phyloP scores from a whole-genome alignment of 2,888 invertebrate species.

The Athalia rosae region DNA sequence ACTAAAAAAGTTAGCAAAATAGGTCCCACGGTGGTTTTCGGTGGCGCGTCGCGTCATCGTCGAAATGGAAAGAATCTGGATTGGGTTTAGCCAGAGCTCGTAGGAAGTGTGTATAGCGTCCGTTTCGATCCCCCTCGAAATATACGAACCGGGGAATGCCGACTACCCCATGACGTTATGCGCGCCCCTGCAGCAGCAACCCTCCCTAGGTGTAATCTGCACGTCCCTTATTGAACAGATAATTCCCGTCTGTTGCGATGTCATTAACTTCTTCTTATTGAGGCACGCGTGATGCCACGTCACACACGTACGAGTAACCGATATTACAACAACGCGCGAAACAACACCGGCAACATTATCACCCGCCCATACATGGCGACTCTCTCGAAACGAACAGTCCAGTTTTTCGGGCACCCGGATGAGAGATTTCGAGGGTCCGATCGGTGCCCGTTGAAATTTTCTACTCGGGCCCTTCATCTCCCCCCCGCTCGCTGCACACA shows the following conservation, averaged over 20 bases:
- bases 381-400: neutral
- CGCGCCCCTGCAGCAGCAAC: constrained; percentile 6
- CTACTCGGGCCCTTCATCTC: too few species aligned
- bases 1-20: too few species aligned
- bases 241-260: constrained; percentile 67
- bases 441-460: too few species aligned
- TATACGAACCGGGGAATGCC: constrained; percentile 5
- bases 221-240: constrained; percentile 55
- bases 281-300: constrained; percentile 15
- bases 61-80: constrained; percentile 19
- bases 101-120: neutral
- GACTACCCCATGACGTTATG: constrained; percentile 34
- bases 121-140: neutral
- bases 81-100: constrained; percentile 26
- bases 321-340: neutral
- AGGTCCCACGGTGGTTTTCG: neutral
- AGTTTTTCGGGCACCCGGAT: neutral
- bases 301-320: constrained; percentile 20
- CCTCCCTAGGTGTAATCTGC: constrained; percentile 42
- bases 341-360: neutral
- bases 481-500: neutral
- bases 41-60: neutral
- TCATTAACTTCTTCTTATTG: constrained; percentile 68
- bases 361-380: too few species aligned
- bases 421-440: neutral